These are phyloP conservation scores for Ciconia boyciana DNA, from an alignment of 2,113 vertebrate genomes.

Conservation along the genomic window DNA sequence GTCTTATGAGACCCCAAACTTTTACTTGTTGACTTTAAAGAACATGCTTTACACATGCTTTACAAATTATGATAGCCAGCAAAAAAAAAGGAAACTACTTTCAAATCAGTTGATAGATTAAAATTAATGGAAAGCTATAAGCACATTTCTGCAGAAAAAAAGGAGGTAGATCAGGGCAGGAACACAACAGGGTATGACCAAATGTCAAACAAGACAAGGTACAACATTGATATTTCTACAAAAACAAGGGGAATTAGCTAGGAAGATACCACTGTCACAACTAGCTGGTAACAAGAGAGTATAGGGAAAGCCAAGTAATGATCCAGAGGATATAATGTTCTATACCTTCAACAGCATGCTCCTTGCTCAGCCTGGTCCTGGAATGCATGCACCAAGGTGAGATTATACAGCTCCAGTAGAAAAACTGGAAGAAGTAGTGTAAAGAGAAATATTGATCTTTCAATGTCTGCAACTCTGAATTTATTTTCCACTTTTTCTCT, in stretches of 20 bases:
- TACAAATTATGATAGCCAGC: not conserved
- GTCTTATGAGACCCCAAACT: not conserved
- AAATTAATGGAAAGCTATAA: not conserved
- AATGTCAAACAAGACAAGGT: not conserved
- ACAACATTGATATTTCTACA: not conserved
- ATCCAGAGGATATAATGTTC: not conserved
- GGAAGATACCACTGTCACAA: not conserved
- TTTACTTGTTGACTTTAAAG: not conserved
- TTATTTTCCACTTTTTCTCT: not conserved
- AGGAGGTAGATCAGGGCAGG: not conserved
- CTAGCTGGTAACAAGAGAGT: too few relatives aligned
- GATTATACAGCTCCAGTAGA: not conserved
- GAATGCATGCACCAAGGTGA: not conserved
- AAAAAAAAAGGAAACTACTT: not conserved
- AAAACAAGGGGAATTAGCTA: not conserved
- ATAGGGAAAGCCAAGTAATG: not conserved
- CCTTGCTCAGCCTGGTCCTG: not conserved
- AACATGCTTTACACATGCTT: not conserved
- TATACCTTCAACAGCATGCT: not conserved
- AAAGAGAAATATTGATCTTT: not conserved
- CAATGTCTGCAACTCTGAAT: not conserved
- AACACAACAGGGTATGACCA: not conserved
- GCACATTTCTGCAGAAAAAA: not conserved
- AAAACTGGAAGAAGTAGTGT: not conserved
- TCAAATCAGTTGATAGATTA: not conserved